Evolutionary conservation across 1,140 invertebrate species (phyloP).

Genomic region (Eriocheir sinensis): DNA sequence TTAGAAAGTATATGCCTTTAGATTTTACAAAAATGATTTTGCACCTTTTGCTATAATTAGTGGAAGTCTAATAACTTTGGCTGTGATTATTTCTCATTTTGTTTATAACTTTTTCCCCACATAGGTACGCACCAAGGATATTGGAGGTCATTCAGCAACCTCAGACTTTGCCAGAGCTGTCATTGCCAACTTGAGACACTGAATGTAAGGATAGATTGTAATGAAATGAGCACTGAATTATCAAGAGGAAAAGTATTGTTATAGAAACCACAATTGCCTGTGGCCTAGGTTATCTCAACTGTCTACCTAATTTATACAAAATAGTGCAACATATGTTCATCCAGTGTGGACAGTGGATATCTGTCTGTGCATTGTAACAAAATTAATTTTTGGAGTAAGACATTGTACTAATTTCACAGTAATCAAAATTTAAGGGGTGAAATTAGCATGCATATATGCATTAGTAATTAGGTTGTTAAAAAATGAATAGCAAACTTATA

Average conservation of each 20-base stretch:
- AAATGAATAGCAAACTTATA: too few relatives aligned
- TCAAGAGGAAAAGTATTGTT: background rate
- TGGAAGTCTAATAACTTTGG: background rate
- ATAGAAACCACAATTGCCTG: background rate
- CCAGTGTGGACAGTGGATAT: too few relatives aligned
- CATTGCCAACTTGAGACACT: slow-evolving; percentile 86
- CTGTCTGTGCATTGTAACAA: too few relatives aligned
- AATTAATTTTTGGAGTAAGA: too few relatives aligned
- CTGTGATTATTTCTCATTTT: background rate
- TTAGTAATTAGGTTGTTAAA: too few relatives aligned
- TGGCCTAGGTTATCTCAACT: background rate
- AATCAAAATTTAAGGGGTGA: too few relatives aligned
- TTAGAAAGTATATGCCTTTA: too few relatives aligned
- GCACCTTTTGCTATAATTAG: background rate
- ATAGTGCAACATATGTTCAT: too few relatives aligned
- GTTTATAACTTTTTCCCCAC: slow-evolving; percentile 62
- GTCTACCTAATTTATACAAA: background rate
- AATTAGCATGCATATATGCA: too few relatives aligned
- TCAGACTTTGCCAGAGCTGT: slow-evolving; percentile 96
- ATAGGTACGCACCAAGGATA: slow-evolving; percentile 94
- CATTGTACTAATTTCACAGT: too few relatives aligned
- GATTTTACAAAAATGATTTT: background rate
- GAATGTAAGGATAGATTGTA: slow-evolving; percentile 33
- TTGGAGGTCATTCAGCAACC: slow-evolving; percentile 97
- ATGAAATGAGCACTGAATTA: background rate